Conservation (phyloP, 1,140 invertebrate genomes). For the Zaprionus taronus region DNA sequence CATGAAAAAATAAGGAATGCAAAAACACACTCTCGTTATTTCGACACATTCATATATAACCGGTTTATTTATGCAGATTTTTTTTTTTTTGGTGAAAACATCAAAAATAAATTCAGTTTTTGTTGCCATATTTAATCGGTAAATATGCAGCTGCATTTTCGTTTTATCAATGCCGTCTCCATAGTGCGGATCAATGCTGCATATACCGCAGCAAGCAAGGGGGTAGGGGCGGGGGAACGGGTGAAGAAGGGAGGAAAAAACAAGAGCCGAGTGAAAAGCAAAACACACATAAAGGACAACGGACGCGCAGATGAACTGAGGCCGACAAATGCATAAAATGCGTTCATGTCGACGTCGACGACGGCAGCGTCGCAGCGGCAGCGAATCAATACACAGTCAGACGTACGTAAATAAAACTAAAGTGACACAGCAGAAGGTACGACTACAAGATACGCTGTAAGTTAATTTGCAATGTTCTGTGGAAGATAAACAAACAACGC, state of each 20-base stretch:
- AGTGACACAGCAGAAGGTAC: neutral
- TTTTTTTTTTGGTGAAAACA: neutral
- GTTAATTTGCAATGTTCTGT: neutral
- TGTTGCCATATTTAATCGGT: neutral
- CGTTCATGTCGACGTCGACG: slow-evolving; percentile 37
- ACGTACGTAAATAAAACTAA: slow-evolving; percentile 5
- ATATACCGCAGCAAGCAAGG: neutral
- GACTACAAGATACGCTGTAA: neutral
- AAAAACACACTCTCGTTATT: slow-evolving; percentile 3
- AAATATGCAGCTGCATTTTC: neutral
- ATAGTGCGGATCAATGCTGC: slow-evolving; percentile 29
- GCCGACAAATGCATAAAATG: slow-evolving; percentile 68
- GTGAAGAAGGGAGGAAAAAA: slow-evolving; percentile 10
- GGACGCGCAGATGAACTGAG: slow-evolving; percentile 38
- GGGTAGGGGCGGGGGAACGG: neutral
- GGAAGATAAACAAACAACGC: too few species aligned
- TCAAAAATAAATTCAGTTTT: neutral
- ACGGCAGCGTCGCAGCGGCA: slow-evolving; percentile 19
- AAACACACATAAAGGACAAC: slow-evolving; percentile 47
- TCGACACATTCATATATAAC: too few species aligned
- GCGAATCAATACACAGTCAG: slow-evolving; percentile 69
- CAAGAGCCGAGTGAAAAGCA: slow-evolving; percentile 31
- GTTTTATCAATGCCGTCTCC: neutral
- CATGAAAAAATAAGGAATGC: neutral
- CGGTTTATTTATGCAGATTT: neutral